Base-by-base conservation (phyloP, 2,888 invertebrate species). In the Phasia obesa region DNA sequence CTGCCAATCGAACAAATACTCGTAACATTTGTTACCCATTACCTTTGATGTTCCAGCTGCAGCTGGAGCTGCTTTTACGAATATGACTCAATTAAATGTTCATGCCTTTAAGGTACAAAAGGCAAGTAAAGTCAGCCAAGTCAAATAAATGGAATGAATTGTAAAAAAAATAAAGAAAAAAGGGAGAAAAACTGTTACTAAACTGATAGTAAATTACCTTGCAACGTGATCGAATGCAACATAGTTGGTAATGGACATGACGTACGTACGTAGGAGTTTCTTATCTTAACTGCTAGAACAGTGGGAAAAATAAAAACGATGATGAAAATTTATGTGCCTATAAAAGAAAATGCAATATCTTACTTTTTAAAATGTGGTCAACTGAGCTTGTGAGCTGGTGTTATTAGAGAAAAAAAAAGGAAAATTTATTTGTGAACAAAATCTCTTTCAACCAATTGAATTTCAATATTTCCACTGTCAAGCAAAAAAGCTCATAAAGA, bases 61-160 rank as follows among this genome's bases (percentile, higher is more conserved):
- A 31, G 5, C 17, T 73, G n/a, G 11, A n/a, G n/a, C 7, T 42
- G 69, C 21, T 44, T 49, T 47, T 49, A 67, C 57, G 60, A 57
- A 74, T 77, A 82, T 82, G 78, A 74, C 82, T 82, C 82, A 78
- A 82, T 82, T 82, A 78, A 82, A 78, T 77, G 77, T 57, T 44
- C 65, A 44, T 76, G 57, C 76, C 81, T 70, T 71, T 13, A 64
- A 76, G 81, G 57, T 73, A 69, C 60, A 77, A 69, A 76, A 76
- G 64, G 21, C 60, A 77, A 78, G 44, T 65, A 25, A 70, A 76
- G 70, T 44, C 65, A 59, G 59, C 59, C 64, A 80, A 80, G 74
- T 42, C 71, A 62, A 77, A 69, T 35, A 64, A 55, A 59, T 31
- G 27, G 35, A 75, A 71, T 55, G 35, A 75, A 71, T 55, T 65